Evolutionary conservation across 2,113 vertebrate genomes (phyloP).

Genomic region (Myanophis thanlyinensis): DNA sequence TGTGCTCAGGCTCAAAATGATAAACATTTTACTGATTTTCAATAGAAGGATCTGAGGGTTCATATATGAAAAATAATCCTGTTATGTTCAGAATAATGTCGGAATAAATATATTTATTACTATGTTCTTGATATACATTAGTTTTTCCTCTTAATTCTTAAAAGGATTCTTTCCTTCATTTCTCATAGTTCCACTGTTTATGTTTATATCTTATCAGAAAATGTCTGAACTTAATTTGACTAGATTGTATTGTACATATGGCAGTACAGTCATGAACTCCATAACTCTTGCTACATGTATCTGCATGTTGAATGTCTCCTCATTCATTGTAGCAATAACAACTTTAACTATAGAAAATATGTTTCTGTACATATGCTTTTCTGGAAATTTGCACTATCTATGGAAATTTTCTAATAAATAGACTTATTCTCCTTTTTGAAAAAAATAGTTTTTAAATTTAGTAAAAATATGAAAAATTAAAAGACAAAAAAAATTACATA

Average conservation of each 20-base stretch:
- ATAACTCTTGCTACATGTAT: slow-evolving; percentile 14
- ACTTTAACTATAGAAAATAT: slow-evolving; percentile 28
- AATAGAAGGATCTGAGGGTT: not conserved
- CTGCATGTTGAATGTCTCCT: not conserved
- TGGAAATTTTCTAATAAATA: not conserved
- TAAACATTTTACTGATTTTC: not conserved
- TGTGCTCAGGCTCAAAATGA: not conserved
- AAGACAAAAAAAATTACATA: not conserved
- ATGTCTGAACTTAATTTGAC: not conserved
- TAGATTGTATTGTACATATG: not conserved
- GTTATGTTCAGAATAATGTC: not conserved
- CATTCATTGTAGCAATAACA: slow-evolving; percentile 27
- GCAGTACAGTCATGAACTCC: not conserved
- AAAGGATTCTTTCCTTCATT: not conserved
- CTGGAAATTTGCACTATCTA: not conserved
- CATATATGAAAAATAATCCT: not conserved
- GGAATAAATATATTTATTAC: not conserved
- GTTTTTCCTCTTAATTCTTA: not conserved
- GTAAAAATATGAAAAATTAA: not conserved
- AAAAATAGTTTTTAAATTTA: not conserved
- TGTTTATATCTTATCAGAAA: slow-evolving; percentile 3
- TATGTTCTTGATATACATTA: not conserved
- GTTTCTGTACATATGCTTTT: not conserved
- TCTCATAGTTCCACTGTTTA: slow-evolving; percentile 24
- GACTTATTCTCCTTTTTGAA: not conserved